Base-by-base conservation (phyloP, 2,113 vertebrate genomes). In the Zeus faber region DNA sequence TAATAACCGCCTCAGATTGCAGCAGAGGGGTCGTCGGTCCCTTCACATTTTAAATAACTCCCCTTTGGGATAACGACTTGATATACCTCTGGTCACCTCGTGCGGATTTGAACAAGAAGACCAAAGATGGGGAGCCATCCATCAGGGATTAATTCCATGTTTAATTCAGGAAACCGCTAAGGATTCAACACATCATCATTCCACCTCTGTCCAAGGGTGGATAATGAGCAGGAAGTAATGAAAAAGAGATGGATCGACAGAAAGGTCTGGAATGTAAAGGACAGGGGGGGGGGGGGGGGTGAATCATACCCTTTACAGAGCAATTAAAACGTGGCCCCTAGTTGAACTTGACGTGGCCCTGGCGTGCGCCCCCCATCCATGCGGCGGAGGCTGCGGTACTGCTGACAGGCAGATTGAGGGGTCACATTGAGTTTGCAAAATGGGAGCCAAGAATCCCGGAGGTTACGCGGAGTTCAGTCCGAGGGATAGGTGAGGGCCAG, bases 131-230 rank as follows among this genome's bases (percentile, higher is more conserved):
- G 2, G 26, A 55, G n/a, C 52, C 8, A 46, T 45, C 3, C 23
- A 6, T 14, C 13, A 1, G 23, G 47, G 51, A 40, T 26, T n/a
- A 13, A 29, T 22, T 6, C 18, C 16, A 26, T 13, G 33, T 55
- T 70, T 59, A 52, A 62, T 67, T 70, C 45, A 71, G 54, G 48
- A 24, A 66, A 56, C 13, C 43, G 65, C 52, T 76, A 67, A 59
- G 53, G 62, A 79, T 81, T 74, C 73, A 67, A 25, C 17, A 58
- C 13, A 6, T n/a, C 43, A 39, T 37, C 22, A 21, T 47, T 23
- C 24, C 40, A 14, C n/a, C 17, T 41, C 40, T 18, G n/a, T 20
- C 17, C 50, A 25, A 49, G 43, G 48, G 50, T 46, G 9, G 7
- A 65, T 76, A 63, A 59, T 37, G 59, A 65, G n/a, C n/a, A n/a